Percentiles rank a stretch among this genome's conserved stretches.
These are phyloP conservation scores for Stylophora pistillata DNA, from an alignment of 64 coral and sea anemone genomes.

Conservation along the genomic window DNA sequence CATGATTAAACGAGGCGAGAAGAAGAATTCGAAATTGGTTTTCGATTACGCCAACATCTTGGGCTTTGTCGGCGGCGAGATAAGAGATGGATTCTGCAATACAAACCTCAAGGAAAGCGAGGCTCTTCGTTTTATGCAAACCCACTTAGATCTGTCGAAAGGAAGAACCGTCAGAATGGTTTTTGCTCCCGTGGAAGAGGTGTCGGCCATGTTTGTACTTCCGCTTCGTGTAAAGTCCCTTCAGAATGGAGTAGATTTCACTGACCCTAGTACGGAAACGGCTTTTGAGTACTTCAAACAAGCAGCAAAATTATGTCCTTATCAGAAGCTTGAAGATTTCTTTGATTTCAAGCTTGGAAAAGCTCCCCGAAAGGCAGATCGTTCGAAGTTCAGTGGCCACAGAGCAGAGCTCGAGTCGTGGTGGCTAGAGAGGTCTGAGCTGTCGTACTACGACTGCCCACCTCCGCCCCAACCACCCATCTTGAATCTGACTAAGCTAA, in stretches of 20 bases:
- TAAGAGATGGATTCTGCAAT: constrained; percentile 46
- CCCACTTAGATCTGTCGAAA: constrained; percentile 32
- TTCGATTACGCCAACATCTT: constrained; percentile 57
- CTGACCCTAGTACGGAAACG: constrained; percentile 17
- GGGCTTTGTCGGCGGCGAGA: constrained; percentile 41
- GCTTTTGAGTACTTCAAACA: constrained; percentile 43
- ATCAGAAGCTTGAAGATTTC: constrained; percentile 7
- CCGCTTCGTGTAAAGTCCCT: constrained; percentile 23
- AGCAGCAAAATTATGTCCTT: constrained; percentile 18
- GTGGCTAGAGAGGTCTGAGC: constrained; percentile 43
- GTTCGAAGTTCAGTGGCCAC: not conserved
- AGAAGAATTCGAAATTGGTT: constrained; percentile 24
- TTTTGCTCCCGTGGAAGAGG: constrained; percentile 47
- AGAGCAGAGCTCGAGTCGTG: constrained; percentile 44
- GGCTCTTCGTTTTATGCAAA: constrained; percentile 59
- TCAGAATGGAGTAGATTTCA: constrained; percentile 20
- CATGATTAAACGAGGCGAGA: constrained; percentile 16
- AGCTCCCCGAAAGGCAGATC: not conserved
- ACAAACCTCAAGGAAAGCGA: constrained; percentile 51
- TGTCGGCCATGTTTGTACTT: constrained; percentile 37
- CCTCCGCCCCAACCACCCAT: constrained; percentile 6
- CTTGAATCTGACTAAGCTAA: not conserved
- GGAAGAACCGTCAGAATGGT: constrained; percentile 34
- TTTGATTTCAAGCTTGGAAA: constrained; percentile 25
- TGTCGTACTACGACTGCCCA: constrained; percentile 39